These are phyloP conservation scores for Hoplodrina blanda DNA, from an alignment of 2,888 invertebrate genomes.

Conservation along the genomic window DNA sequence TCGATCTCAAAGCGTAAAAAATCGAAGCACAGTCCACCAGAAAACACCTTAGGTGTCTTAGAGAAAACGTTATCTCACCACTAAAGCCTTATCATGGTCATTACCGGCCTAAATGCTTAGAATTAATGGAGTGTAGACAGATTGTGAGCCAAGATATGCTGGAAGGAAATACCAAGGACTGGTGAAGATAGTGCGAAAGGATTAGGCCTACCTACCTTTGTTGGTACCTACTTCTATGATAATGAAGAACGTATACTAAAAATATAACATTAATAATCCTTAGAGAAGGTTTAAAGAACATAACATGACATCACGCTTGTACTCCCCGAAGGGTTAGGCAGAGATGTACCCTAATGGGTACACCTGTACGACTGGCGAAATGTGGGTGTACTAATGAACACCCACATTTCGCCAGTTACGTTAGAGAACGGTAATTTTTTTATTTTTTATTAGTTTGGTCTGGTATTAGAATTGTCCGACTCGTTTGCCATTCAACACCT, in stretches of 20 bases:
- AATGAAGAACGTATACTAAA: background rate
- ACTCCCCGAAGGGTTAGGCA: no score
- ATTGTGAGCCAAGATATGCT: constrained; percentile 51
- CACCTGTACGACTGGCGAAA: no score
- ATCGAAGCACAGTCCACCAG: constrained; percentile 15
- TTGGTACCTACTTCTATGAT: background rate
- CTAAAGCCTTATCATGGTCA: constrained; percentile 52
- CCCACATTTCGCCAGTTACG: no score
- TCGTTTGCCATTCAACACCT: no score
- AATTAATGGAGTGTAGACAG: constrained; percentile 59
- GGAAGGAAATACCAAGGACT: constrained; percentile 20
- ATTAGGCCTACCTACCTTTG: background rate
- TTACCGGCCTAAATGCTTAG: constrained; percentile 55
- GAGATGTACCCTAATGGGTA: no score
- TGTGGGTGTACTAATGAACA: no score
- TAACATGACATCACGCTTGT: no score
- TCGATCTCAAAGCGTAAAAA: background rate
- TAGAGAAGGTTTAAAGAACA: no score
- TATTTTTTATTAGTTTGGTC: no score
- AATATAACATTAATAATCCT: no score
- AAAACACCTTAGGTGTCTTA: constrained; percentile 31
- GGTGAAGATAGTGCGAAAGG: constrained; percentile 11
- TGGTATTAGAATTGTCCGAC: no score
- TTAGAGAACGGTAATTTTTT: no score
- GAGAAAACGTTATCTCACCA: constrained; percentile 49